A percentile compares a stretch with the other conserved stretches of the same genome.
Conservation (phyloP, 2,888 invertebrate species). For the Oscheius sp. region DNA sequence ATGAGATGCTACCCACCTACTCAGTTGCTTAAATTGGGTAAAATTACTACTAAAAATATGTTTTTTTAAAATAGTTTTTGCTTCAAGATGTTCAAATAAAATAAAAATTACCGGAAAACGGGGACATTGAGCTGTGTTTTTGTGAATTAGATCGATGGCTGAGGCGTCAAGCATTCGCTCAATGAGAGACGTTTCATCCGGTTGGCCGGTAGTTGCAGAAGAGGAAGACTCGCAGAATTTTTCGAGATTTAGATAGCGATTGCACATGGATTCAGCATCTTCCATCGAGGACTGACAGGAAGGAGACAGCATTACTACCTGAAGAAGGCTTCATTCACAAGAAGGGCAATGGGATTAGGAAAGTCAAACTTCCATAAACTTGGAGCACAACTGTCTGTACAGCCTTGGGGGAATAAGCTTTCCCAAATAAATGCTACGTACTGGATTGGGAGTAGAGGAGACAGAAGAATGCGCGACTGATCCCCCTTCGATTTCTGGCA, state of each 20-base stretch:
- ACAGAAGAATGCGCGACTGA: no score
- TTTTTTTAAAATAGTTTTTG: no score
- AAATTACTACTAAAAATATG: no score
- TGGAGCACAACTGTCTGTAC: no score
- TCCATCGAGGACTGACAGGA: conserved; percentile 10
- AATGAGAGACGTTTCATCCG: conserved; percentile 38
- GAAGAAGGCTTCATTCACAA: no score
- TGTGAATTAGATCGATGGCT: conserved; percentile 37
- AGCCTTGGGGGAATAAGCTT: no score
- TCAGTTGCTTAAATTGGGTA: no score
- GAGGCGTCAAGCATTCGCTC: conserved; percentile 39
- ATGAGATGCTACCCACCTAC: no score
- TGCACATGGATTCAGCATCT: conserved; percentile 34
- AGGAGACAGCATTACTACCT: background rate
- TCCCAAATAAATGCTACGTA: no score
- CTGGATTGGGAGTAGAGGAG: no score
- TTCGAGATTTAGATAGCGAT: conserved; percentile 41
- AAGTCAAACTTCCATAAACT: no score
- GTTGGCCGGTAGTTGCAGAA: conserved; percentile 31
- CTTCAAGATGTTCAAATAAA: background rate
- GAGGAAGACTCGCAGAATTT: conserved; percentile 44
- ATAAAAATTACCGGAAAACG: conserved; percentile 34
- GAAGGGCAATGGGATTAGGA: no score
- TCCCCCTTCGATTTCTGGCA: conserved; percentile 20
- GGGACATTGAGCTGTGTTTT: conserved; percentile 44